Percentiles rank a stretch among this genome's conserved stretches.
Conservation (phyloP, 2,888 invertebrate genomes). For the Tethea ocularis region DNA sequence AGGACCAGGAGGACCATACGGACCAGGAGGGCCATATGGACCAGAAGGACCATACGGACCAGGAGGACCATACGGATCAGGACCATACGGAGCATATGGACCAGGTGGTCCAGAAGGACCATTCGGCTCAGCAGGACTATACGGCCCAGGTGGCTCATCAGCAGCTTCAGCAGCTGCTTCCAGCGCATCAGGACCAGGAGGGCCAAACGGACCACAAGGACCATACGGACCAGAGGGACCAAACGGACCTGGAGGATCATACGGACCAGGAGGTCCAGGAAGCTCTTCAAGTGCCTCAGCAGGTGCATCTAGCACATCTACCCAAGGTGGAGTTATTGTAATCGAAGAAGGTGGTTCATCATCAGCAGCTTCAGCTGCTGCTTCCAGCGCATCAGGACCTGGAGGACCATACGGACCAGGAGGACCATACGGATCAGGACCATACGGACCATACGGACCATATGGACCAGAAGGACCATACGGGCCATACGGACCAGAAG, state of each 20-base stretch:
- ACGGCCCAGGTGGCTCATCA: no score
- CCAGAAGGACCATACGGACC: conserved; percentile 10
- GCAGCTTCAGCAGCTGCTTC: conserved; percentile 6
- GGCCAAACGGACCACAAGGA: neutral
- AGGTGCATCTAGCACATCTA: no score
- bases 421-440: conserved; percentile 9
- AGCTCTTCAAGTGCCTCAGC: no score
- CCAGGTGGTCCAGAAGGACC: neutral
- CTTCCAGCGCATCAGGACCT: conserved; percentile 6
- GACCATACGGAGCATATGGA: conserved; percentile 6
- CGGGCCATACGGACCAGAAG: no score
- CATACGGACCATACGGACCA: neutral
- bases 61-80: conserved; percentile 10
- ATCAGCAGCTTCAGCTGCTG: conserved; percentile 1
- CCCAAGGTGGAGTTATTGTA: no score
- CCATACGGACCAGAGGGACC: neutral
- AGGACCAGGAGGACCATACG: neutral
- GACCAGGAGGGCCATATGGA: conserved; percentile 14
- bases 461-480: conserved; percentile 11
- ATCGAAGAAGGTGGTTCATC: no score
- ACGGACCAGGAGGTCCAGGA: neutral
- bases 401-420: conserved; percentile 4
- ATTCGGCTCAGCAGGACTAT: neutral
- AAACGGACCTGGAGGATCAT: neutral
- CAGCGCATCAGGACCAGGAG: conserved; percentile 8